Evolutionary conservation across 2,888 invertebrate species (phyloP).

Genomic region (Amphipyra tragopoginis): DNA sequence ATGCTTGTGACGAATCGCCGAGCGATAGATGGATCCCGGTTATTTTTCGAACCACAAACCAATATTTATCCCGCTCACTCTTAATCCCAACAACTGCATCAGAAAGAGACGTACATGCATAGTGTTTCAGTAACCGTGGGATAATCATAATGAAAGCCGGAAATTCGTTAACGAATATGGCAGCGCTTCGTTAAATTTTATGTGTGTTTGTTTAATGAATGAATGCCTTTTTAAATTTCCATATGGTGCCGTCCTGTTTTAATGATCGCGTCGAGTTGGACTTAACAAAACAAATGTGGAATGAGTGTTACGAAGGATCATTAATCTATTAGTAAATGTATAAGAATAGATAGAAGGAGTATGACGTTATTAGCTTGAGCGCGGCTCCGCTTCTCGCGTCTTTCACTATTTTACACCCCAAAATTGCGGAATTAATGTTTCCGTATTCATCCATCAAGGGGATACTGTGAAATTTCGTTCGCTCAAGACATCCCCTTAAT

Average conservation of each 20-base stretch:
- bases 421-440: slow-evolving; percentile 84
- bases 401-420: slow-evolving; percentile 80
- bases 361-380: slow-evolving; percentile 72
- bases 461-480: slow-evolving; percentile 85
- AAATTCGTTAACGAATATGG: slow-evolving; percentile 88
- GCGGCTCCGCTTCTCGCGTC: slow-evolving; percentile 68
- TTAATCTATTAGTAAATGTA: slow-evolving; percentile 61
- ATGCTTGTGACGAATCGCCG: slow-evolving; percentile 81
- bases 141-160: slow-evolving; percentile 84
- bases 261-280: slow-evolving; percentile 62
- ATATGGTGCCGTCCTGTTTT: slow-evolving; percentile 76
- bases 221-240: slow-evolving; percentile 86
- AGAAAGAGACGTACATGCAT: slow-evolving; percentile 69
- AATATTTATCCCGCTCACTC: slow-evolving; percentile 65
- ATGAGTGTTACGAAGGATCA: slow-evolving; percentile 63
- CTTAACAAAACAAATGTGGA: slow-evolving; percentile 64
- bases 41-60: slow-evolving; percentile 57
- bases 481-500: slow-evolving; percentile 83
- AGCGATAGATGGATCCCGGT: slow-evolving; percentile 77
- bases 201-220: slow-evolving; percentile 87
- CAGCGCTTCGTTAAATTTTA: slow-evolving; percentile 88
- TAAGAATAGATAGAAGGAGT: slow-evolving; percentile 62
- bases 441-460: slow-evolving; percentile 85
- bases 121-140: slow-evolving; percentile 69
- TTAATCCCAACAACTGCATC: slow-evolving; percentile 44